Evolutionary conservation across 2,113 vertebrate species (phyloP).

Genomic region (Puffinus mauretanicus): DNA sequence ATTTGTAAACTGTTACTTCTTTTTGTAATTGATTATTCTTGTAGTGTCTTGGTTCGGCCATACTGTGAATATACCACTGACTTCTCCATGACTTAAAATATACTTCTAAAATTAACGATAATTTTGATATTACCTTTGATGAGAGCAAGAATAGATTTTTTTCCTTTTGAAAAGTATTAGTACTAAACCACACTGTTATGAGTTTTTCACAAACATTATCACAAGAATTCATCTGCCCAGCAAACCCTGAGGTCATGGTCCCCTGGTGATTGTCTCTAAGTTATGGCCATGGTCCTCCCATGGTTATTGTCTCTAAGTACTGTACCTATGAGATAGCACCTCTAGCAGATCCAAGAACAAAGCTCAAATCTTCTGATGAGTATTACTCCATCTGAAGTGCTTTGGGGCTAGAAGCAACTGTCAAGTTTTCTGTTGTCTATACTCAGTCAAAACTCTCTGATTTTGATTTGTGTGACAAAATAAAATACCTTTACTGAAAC

Average conservation of each 20-base stretch:
- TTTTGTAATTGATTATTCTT: neutral
- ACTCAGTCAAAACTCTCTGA: neutral
- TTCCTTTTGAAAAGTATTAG: neutral
- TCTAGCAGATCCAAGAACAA: neutral
- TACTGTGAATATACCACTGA: neutral
- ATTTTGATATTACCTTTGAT: neutral
- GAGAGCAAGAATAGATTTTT: neutral
- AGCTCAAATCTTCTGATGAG: neutral
- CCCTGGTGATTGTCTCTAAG: neutral
- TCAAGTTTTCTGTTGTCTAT: neutral
- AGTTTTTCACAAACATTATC: neutral
- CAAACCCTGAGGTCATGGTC: neutral
- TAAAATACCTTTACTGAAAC: neutral
- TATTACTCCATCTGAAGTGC: neutral
- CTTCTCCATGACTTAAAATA: neutral
- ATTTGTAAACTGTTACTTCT: neutral
- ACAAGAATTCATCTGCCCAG: neutral
- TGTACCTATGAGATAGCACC: neutral
- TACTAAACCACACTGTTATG: neutral
- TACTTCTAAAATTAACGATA: neutral
- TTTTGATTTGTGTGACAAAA: neutral
- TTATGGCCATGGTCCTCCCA: too few species aligned
- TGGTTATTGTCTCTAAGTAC: neutral
- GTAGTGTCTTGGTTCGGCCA: neutral
- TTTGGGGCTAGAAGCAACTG: neutral